These are phyloP conservation scores for Tinea pellionella DNA, from an alignment of 2,888 invertebrate species.

Conservation along the genomic window DNA sequence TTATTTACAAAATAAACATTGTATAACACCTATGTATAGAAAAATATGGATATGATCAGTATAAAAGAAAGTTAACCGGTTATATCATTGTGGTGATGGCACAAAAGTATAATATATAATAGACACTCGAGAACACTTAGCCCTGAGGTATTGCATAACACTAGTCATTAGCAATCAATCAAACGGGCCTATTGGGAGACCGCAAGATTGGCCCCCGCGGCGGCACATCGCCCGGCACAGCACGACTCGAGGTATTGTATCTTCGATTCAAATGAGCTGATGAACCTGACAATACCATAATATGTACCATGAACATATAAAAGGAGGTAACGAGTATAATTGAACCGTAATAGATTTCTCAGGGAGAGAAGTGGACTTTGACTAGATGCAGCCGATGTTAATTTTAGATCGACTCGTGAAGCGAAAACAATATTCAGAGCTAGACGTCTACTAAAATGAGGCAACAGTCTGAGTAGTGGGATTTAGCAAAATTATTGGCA, in stretches of 20 bases:
- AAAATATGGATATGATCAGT: neutral
- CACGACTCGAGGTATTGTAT: conserved; percentile 4
- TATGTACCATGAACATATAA: neutral
- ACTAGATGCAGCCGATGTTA: neutral
- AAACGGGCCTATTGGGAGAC: conserved; percentile 41
- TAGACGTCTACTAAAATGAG: conserved; percentile 20
- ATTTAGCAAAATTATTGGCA: conserved; percentile 49
- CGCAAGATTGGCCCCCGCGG: conserved; percentile 47
- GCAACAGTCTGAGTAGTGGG: conserved; percentile 37
- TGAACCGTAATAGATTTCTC: neutral
- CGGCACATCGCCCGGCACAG: conserved; percentile 16
- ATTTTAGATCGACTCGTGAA: conserved; percentile 8
- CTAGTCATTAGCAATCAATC: conserved; percentile 64
- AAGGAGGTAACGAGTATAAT: neutral
- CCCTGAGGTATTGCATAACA: conserved; percentile 31
- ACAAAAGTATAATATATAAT: conserved; percentile 7
- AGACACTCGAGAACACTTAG: neutral
- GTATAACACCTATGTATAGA: neutral
- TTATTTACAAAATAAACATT: neutral
- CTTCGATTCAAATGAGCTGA: neutral
- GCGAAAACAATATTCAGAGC: conserved; percentile 13
- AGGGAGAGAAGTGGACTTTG: neutral
- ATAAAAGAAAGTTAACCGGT: neutral
- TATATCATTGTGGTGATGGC: neutral
- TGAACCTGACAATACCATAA: neutral